A percentile compares a stretch with the other conserved stretches of the same genome.
phyloP scores from a whole-genome alignment of 1,140 invertebrate species.

The Euura saliciscinereae region DNA sequence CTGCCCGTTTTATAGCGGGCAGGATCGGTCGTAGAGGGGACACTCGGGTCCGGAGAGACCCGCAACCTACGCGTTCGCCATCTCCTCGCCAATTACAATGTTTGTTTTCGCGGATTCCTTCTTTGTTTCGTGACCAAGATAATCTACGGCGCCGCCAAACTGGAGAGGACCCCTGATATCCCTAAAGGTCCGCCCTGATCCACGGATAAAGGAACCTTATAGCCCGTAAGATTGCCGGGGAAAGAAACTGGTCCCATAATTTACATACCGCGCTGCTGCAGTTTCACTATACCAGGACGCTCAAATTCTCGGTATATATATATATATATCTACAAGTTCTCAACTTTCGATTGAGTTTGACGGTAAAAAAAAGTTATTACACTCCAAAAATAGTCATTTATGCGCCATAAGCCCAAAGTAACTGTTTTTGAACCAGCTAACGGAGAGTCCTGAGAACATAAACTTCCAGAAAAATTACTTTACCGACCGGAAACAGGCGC shows the following conservation, averaged over 20 bases:
- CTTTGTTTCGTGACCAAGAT: conserved; percentile 5
- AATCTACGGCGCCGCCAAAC: background rate
- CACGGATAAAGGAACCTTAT: conserved; percentile 3
- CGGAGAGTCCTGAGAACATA: too few relatives aligned
- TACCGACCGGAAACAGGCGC: too few relatives aligned
- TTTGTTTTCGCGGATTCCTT: conserved; percentile 7
- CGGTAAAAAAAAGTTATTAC: too few relatives aligned
- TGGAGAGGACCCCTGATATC: background rate
- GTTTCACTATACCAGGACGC: too few relatives aligned
- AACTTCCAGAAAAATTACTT: too few relatives aligned
- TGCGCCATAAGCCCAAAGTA: too few relatives aligned
- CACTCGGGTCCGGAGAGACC: background rate
- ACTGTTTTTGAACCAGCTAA: too few relatives aligned
- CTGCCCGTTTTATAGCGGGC: background rate
- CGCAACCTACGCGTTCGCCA: background rate
- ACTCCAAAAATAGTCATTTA: too few relatives aligned
- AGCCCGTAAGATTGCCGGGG: background rate
- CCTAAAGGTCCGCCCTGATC: background rate
- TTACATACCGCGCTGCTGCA: background rate
- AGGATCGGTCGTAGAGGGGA: background rate
- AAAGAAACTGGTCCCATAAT: background rate
- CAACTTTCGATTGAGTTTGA: too few relatives aligned
- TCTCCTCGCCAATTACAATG: conserved; percentile 1
- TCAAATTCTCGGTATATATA: too few relatives aligned
- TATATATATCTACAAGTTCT: too few relatives aligned